Evolutionary conservation across 2,888 invertebrate species (phyloP).

Genomic region (Sthenelais limicola): DNA sequence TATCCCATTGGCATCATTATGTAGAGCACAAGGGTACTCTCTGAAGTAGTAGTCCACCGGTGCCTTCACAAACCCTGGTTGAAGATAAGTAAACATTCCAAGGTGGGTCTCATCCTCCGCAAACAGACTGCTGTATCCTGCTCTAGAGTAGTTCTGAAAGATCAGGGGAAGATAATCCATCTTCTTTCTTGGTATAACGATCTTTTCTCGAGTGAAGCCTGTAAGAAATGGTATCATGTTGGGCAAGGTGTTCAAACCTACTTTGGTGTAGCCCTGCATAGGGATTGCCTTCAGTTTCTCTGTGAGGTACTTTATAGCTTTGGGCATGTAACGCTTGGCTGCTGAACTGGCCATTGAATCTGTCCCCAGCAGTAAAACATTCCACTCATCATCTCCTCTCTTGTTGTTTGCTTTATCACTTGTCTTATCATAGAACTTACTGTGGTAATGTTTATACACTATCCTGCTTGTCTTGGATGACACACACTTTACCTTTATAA

Average conservation of each 20-base stretch:
- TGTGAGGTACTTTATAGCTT: not conserved
- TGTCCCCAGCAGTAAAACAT: constrained; percentile 1
- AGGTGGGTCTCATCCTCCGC: not conserved
- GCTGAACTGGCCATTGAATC: constrained; percentile 2
- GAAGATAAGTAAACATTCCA: not conserved
- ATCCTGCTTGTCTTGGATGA: no score
- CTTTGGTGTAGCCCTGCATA: constrained; percentile 9
- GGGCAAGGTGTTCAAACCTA: constrained; percentile 14
- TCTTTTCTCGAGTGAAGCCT: not conserved
- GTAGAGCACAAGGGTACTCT: not conserved
- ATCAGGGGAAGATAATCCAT: not conserved
- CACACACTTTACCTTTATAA: no score
- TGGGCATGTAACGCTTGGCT: not conserved
- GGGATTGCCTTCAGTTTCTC: not conserved
- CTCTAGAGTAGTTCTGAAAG: constrained; percentile 2
- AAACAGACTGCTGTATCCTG: constrained; percentile 4
- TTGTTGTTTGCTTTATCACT: no score
- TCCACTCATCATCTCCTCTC: no score
- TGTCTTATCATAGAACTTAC: no score
- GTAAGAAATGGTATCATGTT: constrained; percentile 23
- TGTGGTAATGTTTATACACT: no score
- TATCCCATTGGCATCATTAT: not conserved
- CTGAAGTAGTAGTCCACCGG: constrained; percentile 11
- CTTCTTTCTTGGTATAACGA: no score
- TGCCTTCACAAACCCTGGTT: not conserved